Conservation (phyloP, 92 coral and sea anemone genomes). For the Diadumene lineata region DNA sequence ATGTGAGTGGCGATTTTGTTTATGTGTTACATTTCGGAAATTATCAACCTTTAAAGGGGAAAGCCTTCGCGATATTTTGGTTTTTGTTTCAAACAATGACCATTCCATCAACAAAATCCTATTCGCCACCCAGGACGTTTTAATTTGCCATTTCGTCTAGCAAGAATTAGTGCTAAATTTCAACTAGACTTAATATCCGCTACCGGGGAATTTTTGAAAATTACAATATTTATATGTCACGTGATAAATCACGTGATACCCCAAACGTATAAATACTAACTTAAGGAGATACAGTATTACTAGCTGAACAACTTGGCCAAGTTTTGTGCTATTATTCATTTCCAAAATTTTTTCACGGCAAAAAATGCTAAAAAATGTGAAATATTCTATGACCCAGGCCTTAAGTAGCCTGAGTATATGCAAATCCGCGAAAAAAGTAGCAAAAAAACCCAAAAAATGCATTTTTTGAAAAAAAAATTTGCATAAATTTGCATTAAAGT, state of each 20-base stretch:
- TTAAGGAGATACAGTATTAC: not conserved
- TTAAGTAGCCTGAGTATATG: conserved; percentile 1
- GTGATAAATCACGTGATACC: conserved; percentile 2
- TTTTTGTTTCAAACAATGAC: too few species aligned
- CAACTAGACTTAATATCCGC: not conserved
- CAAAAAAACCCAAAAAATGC: too few species aligned
- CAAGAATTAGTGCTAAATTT: not conserved
- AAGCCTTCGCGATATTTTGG: too few species aligned
- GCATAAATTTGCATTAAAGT: too few species aligned
- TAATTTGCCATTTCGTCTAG: too few species aligned
- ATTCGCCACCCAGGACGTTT: too few species aligned
- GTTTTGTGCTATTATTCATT: not conserved
- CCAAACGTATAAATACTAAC: not conserved
- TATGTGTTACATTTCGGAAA: too few species aligned
- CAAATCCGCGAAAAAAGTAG: too few species aligned
- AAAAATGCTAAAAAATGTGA: not conserved
- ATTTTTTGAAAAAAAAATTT: too few species aligned
- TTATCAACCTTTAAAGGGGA: too few species aligned
- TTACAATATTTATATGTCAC: not conserved
- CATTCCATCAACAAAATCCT: too few species aligned
- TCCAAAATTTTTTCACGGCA: not conserved
- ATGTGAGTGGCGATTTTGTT: too few species aligned
- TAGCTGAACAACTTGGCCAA: not conserved
- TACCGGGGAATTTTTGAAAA: not conserved
- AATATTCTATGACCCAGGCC: conserved; percentile 1